Evolutionary conservation across 1,140 invertebrate species (phyloP).

Genomic region (Medauroidea extradentata): DNA sequence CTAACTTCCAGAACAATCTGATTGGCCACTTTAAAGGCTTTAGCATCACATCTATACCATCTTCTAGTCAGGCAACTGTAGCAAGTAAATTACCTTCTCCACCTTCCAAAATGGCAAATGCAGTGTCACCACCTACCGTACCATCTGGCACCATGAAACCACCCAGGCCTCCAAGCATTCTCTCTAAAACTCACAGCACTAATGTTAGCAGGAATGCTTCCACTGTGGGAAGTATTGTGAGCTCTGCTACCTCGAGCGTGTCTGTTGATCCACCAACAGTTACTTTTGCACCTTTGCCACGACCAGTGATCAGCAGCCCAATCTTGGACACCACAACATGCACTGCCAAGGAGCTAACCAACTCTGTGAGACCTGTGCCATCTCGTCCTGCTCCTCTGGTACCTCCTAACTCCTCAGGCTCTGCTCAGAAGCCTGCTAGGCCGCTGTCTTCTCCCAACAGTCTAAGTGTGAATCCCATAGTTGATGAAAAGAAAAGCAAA

Average conservation of each 20-base stretch:
- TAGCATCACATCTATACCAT: constrained; percentile 61
- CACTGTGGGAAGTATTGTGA: neutral
- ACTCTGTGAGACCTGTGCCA: constrained; percentile 48
- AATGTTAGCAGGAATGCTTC: neutral
- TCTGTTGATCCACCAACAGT: constrained; percentile 53
- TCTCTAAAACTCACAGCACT: constrained; percentile 44
- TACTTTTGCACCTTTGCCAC: constrained; percentile 55
- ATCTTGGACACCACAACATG: constrained; percentile 73
- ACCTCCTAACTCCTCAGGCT: constrained; percentile 31
- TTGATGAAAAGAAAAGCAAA: constrained; percentile 8
- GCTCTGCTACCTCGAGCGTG: constrained; percentile 48
- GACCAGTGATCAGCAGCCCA: constrained; percentile 73
- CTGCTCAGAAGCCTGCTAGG: constrained; percentile 22
- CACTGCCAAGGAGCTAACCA: constrained; percentile 45
- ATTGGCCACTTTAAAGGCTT: constrained; percentile 84
- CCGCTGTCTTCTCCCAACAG: constrained; percentile 50
- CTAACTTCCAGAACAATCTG: constrained; percentile 53
- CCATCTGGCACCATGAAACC: constrained; percentile 22
- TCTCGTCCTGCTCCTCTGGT: constrained; percentile 45
- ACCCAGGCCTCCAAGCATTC: constrained; percentile 28
- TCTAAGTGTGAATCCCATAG: constrained; percentile 16
- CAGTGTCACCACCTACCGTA: constrained; percentile 43
- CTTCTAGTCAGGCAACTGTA: neutral
- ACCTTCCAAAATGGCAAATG: constrained; percentile 45
- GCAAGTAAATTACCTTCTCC: constrained; percentile 36